Base-by-base conservation (phyloP, 1,140 invertebrate genomes). In the Scaptomyza hsui region DNA sequence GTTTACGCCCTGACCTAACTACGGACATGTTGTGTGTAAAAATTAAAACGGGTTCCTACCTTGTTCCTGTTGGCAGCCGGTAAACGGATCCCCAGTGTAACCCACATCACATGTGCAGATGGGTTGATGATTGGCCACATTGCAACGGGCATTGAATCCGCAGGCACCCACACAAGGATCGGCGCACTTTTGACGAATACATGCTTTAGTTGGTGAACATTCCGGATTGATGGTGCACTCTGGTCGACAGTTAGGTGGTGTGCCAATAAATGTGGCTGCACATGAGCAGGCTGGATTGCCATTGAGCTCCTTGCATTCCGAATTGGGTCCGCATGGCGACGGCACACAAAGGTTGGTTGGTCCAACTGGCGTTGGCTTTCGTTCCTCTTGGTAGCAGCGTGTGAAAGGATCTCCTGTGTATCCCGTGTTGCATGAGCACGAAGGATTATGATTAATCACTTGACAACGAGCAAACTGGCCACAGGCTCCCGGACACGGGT, bases 51-150 rank as follows among this genome's bases (percentile, higher is more conserved):
- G 48, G 52, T 35, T 95, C 89, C 86, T 93, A 94, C 94, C 93
- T 93, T 91, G 92, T 52, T 93, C 89, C 47, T 80, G 79, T 62
- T 94, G 94, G 86, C 96, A 96, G 77, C 94, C 94, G 26, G 93
- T 93, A 86, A 95, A 96, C 41, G 96, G 95, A 94, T 97, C 96
- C 63, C 96, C 96, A 6, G 95, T 96, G 72, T 93, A 94, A 88
- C 94, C 94, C 76, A 94, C 93, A 69, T 93, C 92, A 85, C 95
- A 96, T 19, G 92, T 94, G 79, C 95, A 96, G 49, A 95, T 94
- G 3, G 94, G 94, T 91, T 93, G 94, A 85, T 95, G 94, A 89
- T 94, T 94, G 26, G 94, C 92, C 2, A 95, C 94, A 83, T 93
- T 93, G 70, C 95, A 96, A 21, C 93, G 92, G 2, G 95, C 93